Base-by-base conservation (phyloP, 1,140 invertebrate genomes). In the Oppia nitens region DNA sequence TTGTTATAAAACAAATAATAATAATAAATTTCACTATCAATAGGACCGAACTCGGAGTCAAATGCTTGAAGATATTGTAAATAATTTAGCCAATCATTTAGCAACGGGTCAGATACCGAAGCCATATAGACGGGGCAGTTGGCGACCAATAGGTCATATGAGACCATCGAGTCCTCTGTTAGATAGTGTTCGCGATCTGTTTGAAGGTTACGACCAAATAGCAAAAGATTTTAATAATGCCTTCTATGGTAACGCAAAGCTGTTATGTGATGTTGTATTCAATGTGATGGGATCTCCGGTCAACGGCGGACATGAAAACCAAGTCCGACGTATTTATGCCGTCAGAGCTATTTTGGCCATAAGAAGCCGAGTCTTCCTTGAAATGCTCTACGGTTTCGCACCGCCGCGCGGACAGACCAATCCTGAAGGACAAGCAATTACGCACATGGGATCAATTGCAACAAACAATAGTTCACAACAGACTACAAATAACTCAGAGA, bases 51-150 rank as follows among this genome's bases (percentile, higher is more conserved):
- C 89, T 0, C 76, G 88, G 24, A 76, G 74, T 60, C 88, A 92
- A 73, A 91, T 94, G 88, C 74, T 93, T 21, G 88, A 93, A 71
- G 89, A 94, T 67, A 87, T 94, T 57, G 88, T 93, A 11, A 87
- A 87, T 47, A 94, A 93, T 73, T 72, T 94, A 60, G 85, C 87
- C 60, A 93, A 94, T 72, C 87, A 94, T 67, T 87, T 87, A 0
- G 88, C 92, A 72, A 93, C 89, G 27, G 89, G 89, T 49, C 87
- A 93, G 73, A 93, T 94, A 69, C 89, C 89, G 0, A 94, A 93
- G 74, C 89, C 89, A 2, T 94, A 94, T 68, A 80, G 80, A 64
- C 73, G 81, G 73, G 87, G 86, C 58, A 92, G 88, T 2, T 94
- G 89, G 89, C 78, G 89, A 65, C 89, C 89, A 1, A 93, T 94